Evolutionary conservation across 2,797 vertebrate genomes (phyloP).

Genomic region (Meriones psammophilus): DNA sequence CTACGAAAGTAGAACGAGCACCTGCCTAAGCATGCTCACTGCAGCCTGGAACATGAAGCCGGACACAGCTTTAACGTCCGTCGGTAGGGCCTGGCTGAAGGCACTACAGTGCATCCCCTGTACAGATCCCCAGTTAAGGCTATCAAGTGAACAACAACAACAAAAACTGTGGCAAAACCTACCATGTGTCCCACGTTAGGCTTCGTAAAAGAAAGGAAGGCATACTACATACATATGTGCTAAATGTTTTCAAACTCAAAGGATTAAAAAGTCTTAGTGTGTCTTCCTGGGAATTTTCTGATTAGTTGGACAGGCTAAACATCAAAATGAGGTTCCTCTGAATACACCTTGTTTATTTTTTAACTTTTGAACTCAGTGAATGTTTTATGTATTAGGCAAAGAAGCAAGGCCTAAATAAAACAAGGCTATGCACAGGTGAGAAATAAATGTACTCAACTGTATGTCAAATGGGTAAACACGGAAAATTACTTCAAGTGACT

Average conservation of each 20-base stretch:
- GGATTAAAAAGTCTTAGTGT: background rate
- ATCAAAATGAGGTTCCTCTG: conserved; percentile 27
- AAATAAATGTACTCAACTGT: background rate
- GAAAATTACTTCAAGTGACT: background rate
- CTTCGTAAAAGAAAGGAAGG: background rate
- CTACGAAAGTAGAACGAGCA: background rate
- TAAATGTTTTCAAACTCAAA: background rate
- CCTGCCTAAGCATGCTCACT: background rate
- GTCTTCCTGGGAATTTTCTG: background rate
- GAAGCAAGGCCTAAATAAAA: background rate
- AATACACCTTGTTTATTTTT: background rate
- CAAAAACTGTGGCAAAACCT: background rate
- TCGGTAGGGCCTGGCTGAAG: rapidly evolving
- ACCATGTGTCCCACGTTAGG: too few relatives aligned
- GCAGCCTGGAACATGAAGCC: background rate
- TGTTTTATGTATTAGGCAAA: conserved; percentile 15
- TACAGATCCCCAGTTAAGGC: background rate
- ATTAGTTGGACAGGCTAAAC: background rate
- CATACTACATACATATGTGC: background rate
- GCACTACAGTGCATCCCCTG: too few relatives aligned
- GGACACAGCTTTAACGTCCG: background rate
- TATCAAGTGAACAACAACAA: background rate
- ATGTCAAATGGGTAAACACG: background rate
- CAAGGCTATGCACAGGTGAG: background rate
- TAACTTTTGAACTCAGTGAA: conserved; percentile 14